phyloP scores from a whole-genome alignment of 2,113 vertebrate genomes.

The Oreochromis tanganicae region DNA sequence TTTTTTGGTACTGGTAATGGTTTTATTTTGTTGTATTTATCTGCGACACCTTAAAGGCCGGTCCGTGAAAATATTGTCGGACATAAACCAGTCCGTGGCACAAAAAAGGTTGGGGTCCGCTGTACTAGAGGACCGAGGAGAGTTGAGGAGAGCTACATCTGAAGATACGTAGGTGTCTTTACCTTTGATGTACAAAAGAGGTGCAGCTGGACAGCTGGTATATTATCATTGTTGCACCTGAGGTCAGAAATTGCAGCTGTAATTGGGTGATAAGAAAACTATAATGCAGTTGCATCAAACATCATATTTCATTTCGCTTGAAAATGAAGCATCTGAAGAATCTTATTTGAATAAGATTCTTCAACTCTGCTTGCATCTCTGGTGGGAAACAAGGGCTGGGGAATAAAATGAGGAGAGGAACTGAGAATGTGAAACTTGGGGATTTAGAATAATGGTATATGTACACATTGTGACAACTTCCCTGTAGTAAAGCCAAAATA shows the following conservation, averaged over 20 bases:
- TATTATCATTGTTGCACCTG: not conserved
- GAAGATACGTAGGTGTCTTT: not conserved
- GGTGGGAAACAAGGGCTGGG: not conserved
- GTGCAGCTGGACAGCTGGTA: not conserved
- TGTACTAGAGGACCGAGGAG: not conserved
- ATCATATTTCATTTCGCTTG: not conserved
- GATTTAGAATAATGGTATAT: not conserved
- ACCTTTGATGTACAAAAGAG: not conserved
- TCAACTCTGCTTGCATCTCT: not conserved
- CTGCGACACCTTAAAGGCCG: not conserved
- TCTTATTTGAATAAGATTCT: too few species aligned
- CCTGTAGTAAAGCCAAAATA: not conserved
- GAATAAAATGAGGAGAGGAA: not conserved
- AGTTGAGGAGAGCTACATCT: not conserved
- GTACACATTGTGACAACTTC: not conserved
- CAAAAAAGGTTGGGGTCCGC: rapidly evolving
- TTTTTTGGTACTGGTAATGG: not conserved
- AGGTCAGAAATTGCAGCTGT: not conserved
- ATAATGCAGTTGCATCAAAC: not conserved
- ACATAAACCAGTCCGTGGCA: rapidly evolving
- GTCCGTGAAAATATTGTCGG: not conserved
- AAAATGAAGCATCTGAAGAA: not conserved
- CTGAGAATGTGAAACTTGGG: not conserved
- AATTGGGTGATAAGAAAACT: not conserved
- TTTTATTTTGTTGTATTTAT: not conserved